Conservation (phyloP, 2,797 vertebrate species). For the Poecilia wingei region DNA sequence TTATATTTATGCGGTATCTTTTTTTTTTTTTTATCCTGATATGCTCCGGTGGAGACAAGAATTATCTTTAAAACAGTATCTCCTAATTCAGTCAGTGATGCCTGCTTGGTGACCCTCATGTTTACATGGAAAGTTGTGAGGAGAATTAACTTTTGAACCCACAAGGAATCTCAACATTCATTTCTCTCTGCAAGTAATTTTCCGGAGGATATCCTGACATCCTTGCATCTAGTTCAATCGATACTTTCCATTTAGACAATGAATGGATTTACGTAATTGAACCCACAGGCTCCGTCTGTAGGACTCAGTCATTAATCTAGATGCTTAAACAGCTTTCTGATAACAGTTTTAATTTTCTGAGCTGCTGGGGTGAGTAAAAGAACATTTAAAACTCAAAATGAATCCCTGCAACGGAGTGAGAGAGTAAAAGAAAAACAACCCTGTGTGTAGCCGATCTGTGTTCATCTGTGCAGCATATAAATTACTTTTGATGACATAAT, state of each 20-base stretch:
- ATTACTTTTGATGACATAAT: constrained; percentile 26
- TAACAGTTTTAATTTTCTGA: constrained; percentile 49
- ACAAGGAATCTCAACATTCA: not conserved
- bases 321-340: constrained; percentile 57
- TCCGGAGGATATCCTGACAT: constrained; percentile 49
- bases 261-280: constrained; percentile 67
- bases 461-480: constrained; percentile 41
- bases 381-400: constrained; percentile 37
- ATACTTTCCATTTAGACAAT: constrained; percentile 71
- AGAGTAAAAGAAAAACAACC: constrained; percentile 1
- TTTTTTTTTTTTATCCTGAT: constrained; percentile 2
- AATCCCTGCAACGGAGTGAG: constrained; percentile 21
- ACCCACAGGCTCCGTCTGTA: constrained; percentile 48
- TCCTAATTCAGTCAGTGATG: not conserved
- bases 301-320: constrained; percentile 51
- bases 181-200: constrained; percentile 41
- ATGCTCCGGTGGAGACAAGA: not conserved
- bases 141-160: not conserved
- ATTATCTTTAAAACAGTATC: constrained; percentile 3
- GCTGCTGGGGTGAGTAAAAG: constrained; percentile 36
- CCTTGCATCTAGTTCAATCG: constrained; percentile 54
- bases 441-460: not conserved
- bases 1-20: constrained; percentile 8
- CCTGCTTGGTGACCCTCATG: not conserved
- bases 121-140: constrained; percentile 11